phyloP scores from a whole-genome alignment of 2,888 invertebrate species.

The Eurois occulta region DNA sequence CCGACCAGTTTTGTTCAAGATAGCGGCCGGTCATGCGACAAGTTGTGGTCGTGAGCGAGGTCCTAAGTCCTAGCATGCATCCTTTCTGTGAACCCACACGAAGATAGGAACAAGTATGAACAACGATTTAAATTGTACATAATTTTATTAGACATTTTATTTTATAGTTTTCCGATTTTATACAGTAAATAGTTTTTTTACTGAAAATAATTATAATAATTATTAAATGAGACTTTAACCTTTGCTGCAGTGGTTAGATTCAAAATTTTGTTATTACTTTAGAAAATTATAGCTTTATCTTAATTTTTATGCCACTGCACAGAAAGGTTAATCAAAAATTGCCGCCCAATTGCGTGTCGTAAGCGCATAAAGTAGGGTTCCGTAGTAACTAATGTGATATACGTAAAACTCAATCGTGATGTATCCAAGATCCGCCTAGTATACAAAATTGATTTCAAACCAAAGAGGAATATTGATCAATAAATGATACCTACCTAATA shows the following conservation, averaged over 20 bases:
- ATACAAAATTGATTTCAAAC: conserved; percentile 12
- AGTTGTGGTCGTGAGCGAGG: neutral
- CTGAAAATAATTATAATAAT: conserved; percentile 28
- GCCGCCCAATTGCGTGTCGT: conserved; percentile 41
- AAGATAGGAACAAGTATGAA: conserved; percentile 39
- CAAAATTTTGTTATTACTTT: conserved; percentile 39
- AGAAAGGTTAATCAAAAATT: conserved; percentile 54
- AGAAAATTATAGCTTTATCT: conserved; percentile 51
- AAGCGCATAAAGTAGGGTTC: conserved; percentile 27
- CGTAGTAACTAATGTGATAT: conserved; percentile 42
- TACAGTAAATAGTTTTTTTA: conserved; percentile 33
- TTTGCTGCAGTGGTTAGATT: conserved; percentile 58
- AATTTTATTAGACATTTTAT: conserved; percentile 30
- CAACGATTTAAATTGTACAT: conserved; percentile 49
- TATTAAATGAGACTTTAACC: conserved; percentile 57
- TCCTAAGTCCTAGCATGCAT: conserved; percentile 1
- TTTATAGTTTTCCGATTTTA: conserved; percentile 47
- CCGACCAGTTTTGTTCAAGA: neutral
- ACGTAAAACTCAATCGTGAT: conserved; percentile 23
- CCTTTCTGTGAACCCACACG: neutral
- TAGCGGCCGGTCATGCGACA: neutral
- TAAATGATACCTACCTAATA: neutral
- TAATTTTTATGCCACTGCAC: conserved; percentile 49
- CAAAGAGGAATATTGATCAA: conserved; percentile 16
- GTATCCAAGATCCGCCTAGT: conserved; percentile 42